These are phyloP conservation scores for Epistrophe grossulariae DNA, from an alignment of 2,888 invertebrate genomes.

Conservation along the genomic window DNA sequence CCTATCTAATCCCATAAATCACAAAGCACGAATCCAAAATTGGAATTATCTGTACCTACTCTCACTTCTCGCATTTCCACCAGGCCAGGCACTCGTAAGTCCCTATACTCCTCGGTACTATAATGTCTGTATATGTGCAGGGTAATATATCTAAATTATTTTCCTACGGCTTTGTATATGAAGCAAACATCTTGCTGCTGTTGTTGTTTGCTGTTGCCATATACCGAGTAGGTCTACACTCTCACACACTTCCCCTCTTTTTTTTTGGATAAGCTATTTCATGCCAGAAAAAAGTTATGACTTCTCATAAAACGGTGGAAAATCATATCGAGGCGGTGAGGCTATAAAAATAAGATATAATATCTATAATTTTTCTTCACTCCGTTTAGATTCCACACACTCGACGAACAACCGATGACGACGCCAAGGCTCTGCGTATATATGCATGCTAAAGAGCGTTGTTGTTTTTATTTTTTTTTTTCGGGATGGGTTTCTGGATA, in stretches of 20 bases:
- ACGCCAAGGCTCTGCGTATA: not conserved
- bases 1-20: conserved; percentile 27
- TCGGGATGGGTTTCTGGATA: conserved; percentile 70
- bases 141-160: conserved; percentile 72
- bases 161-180: conserved; percentile 64
- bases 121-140: not conserved
- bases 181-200: conserved; percentile 61
- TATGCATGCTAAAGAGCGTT: not conserved
- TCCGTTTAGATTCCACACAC: conserved; percentile 45
- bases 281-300: conserved; percentile 63
- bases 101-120: not conserved
- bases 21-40: conserved; percentile 19
- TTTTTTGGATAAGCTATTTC: conserved; percentile 46
- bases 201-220: conserved; percentile 24
- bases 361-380: conserved; percentile 73
- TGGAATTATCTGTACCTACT: conserved; percentile 6
- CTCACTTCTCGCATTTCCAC: not conserved
- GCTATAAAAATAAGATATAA: conserved; percentile 75
- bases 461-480: conserved; percentile 27
- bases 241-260: conserved; percentile 10
- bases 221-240: not conserved
- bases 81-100: conserved; percentile 5
- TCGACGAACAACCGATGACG: not conserved
- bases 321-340: conserved; percentile 72
- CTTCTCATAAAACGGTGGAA: conserved; percentile 74